Conservation (phyloP, 2,797 vertebrate genomes). For the Enteromius radiatus region DNA sequence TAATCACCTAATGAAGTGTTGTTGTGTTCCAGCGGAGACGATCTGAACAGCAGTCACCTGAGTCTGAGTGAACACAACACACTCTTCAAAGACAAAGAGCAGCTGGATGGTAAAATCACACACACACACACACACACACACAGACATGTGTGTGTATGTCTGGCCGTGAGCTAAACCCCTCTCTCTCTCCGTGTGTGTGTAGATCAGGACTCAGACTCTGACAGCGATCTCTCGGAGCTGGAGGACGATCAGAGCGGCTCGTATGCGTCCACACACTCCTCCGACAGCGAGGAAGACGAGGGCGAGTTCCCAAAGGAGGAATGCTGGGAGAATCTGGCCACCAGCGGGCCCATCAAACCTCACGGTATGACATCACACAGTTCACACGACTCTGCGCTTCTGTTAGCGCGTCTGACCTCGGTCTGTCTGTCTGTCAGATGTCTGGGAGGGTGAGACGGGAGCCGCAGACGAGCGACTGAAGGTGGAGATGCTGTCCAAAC, state of each 20-base stretch:
- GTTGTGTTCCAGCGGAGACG: slow-evolving; percentile 82
- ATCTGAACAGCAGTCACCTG: slow-evolving; percentile 81
- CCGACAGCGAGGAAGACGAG: slow-evolving; percentile 90
- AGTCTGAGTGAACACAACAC: slow-evolving; percentile 80
- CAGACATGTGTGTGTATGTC: not conserved
- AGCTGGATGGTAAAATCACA: slow-evolving; percentile 75
- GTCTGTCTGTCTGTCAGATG: slow-evolving; percentile 1
- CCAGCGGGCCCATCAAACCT: slow-evolving; percentile 76
- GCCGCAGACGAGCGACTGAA: slow-evolving; percentile 64
- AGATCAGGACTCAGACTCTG: slow-evolving; percentile 90
- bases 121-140: slow-evolving; percentile 33
- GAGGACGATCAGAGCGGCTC: slow-evolving; percentile 93
- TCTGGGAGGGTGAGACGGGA: slow-evolving; percentile 68
- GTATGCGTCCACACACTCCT: slow-evolving; percentile 91
- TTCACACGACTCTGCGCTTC: not conserved
- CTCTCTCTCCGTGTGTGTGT: slow-evolving; percentile 31
- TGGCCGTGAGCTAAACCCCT: slow-evolving; percentile 6
- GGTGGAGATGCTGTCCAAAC: slow-evolving; percentile 62
- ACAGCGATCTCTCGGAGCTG: slow-evolving; percentile 89
- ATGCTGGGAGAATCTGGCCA: slow-evolving; percentile 88
- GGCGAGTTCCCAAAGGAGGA: slow-evolving; percentile 79
- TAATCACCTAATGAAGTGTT: not conserved
- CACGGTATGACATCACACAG: slow-evolving; percentile 24
- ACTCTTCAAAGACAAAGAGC: slow-evolving; percentile 82
- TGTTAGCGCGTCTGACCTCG: slow-evolving; percentile 60